Base-by-base conservation (phyloP, 2,888 invertebrate genomes). In the Ceriagrion tenellum region DNA sequence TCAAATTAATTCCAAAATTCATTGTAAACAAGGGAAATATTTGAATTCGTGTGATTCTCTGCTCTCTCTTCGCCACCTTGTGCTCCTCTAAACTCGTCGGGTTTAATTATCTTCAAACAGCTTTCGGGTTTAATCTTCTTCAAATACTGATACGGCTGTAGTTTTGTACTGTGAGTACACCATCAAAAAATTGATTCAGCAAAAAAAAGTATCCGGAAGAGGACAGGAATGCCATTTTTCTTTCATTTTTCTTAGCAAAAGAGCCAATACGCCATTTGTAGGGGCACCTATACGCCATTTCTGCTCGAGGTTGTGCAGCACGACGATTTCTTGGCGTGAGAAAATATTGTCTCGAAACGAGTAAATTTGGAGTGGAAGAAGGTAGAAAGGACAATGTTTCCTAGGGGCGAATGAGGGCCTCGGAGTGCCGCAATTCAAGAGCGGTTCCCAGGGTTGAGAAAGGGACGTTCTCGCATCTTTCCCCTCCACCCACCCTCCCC, bases 221-320 rank as follows among this genome's bases (percentile, higher is more conserved):
- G 47, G 47, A 47, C 47, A 47, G 47, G 8, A 47, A 4, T 47
- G 8, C 2, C 47, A 4, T 4, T 47, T 47, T 47, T 47, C 8
- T 2, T 47, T 47, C 90, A 23, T 98, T n/a, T n/a, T n/a, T n/a
- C n/a, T n/a, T n/a, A n/a, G 47, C 47, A 69, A 6, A 69, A 26
- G 69, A 69, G 69, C n/a, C n/a, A 26, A 69, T 10, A 23, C 59
- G n/a, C 26, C 69, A 12, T 69, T 26, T 26, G 1, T 26, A 4
- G n/a, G 26, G n/a, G n/a, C n/a, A n/a, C 6, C 26, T n/a, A n/a
- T n/a, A 69, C 3, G 8, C 6, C 26, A 69, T 26, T 6, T 69
- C 12, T 26, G 69, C n/a, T 12, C 3, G 69, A 69, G 4, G 26
- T 69, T 0, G 8, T n/a, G 23, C 69, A 26, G 12, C n/a, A 23